Evolutionary conservation across 2,797 vertebrate genomes (phyloP), one percentile per base, ranked within the genome.

Genomic region (Triplophysa bombifrons): DNA sequence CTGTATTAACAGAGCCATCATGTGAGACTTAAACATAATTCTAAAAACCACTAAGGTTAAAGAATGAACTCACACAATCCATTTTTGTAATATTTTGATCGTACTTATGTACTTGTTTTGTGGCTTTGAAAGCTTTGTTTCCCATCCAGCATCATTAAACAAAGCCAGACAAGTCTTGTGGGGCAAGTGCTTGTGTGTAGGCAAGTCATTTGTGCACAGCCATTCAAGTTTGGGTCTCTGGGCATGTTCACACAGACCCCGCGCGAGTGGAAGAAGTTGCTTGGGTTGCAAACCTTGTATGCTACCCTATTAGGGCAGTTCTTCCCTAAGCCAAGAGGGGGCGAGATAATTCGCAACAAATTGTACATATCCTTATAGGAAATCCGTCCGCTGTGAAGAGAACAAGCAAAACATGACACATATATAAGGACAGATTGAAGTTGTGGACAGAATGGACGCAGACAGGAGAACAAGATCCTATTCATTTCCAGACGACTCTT

Each of bases 301-400:
- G 97, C 97, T 95, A 98, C 95, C 95, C 96, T 96, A 95, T 94
- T 95, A 93, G 96, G 97, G 94, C 96, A 98, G 94, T 95, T 97
- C 95, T 96, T 97, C 87, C 96, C 97, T 96, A 98, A 95, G 95
- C 96, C 97, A 93, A 97, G 94, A 82, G 97, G 96, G 90, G 96
- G 97, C 87, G 95, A 96, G 95, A 98, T 97, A 92, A 96, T 89
- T 86, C 95, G 95, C 91, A 97, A 97, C 94, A 98, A 96, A 96
- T 95, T 96, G 96, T 97, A 97, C 96, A 97, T 95, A 94, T 97
- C 96, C 96, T 96, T 96, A 96, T 96, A 98, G 92, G 94, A 96
- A 95, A 98, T 96, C 91, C 95, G 94, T 95, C 95, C 95, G 89
- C 96, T 97, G 95, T 93, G 86, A 89, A 88, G 92, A 93, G 85